Percentiles rank a stretch among this genome's conserved stretches.
Conservation (phyloP, 2,113 vertebrate species). For the Apodemus speciosus region DNA sequence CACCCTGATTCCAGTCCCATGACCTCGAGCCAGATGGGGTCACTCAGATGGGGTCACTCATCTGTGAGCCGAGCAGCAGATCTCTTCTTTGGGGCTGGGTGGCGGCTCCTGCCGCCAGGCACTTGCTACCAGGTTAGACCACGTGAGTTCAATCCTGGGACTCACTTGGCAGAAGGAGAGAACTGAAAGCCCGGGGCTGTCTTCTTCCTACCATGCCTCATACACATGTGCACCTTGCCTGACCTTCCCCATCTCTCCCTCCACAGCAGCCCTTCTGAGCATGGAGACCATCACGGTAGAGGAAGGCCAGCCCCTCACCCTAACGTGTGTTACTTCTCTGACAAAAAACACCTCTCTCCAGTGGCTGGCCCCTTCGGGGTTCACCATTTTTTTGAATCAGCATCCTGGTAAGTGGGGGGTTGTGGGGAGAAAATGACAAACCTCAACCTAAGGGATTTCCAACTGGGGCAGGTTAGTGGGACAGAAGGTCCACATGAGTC, state of each 20-base stretch:
- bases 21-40: not conserved
- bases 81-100: not conserved
- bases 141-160: not conserved
- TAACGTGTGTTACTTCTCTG: constrained; percentile 5
- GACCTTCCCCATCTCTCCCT: not conserved
- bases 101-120: not conserved
- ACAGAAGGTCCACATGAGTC: constrained; percentile 61
- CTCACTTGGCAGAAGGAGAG: not conserved
- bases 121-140: not conserved
- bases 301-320: constrained; percentile 63
- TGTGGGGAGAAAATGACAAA: not conserved
- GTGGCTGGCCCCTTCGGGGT: constrained; percentile 73
- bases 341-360: constrained; percentile 33
- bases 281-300: constrained; percentile 41
- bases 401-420: constrained; percentile 68
- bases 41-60: not conserved
- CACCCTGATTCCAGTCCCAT: not conserved
- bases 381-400: constrained; percentile 76
- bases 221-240: not conserved
- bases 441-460: constrained; percentile 38
- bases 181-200: not conserved
- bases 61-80: not conserved
- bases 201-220: not conserved
- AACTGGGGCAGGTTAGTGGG: not conserved
- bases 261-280: constrained; percentile 43